phyloP scores from a whole-genome alignment of 2,113 vertebrate genomes.

The Poicephalus gulielmi region DNA sequence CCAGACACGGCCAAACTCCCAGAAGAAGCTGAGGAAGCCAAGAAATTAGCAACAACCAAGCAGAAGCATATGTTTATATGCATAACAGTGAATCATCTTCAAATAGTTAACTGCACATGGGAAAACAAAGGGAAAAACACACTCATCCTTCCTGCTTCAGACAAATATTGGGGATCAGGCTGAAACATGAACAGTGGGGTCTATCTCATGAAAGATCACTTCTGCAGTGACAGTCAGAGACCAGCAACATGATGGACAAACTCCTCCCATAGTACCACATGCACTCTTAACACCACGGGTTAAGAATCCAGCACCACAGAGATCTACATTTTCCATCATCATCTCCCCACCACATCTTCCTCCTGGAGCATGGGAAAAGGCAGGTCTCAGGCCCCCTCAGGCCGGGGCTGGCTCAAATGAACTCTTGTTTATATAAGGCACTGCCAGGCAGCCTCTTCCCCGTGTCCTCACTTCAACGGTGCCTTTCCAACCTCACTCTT shows the following conservation, averaged over 20 bases:
- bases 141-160: background rate
- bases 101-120: background rate
- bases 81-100: background rate
- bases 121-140: background rate
- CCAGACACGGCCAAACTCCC: background rate
- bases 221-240: rapidly evolving
- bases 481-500: background rate
- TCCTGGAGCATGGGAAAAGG: background rate
- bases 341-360: background rate
- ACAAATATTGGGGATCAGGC: background rate
- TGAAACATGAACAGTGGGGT: rapidly evolving
- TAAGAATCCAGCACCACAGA: rapidly evolving
- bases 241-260: rapidly evolving
- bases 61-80: background rate
- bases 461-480: background rate
- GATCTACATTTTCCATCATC: too few relatives aligned
- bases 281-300: rapidly evolving
- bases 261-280: background rate
- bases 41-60: conserved; percentile 15
- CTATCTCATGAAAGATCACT: rapidly evolving
- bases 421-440: background rate
- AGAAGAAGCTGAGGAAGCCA: conserved; percentile 2
- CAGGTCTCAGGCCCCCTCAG: background rate
- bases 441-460: background rate
- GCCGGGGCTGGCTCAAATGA: rapidly evolving